phyloP scores from a whole-genome alignment of 2,888 invertebrate species.

The Xanthorhoe spadicearia region DNA sequence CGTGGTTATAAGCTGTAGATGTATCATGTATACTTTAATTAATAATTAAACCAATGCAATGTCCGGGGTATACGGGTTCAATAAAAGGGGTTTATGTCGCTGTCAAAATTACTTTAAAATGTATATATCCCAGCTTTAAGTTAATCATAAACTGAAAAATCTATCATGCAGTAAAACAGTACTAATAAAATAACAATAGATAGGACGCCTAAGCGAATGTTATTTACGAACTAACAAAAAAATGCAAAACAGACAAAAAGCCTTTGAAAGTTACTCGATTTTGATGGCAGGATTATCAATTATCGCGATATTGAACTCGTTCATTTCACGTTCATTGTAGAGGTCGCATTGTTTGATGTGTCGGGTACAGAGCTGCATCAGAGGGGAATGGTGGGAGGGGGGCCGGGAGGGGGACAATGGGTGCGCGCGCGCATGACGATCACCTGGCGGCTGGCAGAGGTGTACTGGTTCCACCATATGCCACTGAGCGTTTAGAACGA shows the following conservation, averaged over 20 bases:
- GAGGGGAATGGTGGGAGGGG: constrained; percentile 47
- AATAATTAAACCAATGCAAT: constrained; percentile 3
- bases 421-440: constrained; percentile 83
- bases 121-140: too few relatives aligned
- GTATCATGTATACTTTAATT: constrained; percentile 19
- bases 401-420: constrained; percentile 66
- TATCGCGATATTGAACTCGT: constrained; percentile 21
- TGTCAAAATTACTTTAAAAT: too few relatives aligned
- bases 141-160: too few relatives aligned
- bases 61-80: neutral
- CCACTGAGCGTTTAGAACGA: constrained; percentile 48
- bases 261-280: neutral
- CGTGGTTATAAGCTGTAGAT: neutral
- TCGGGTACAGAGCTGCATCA: constrained; percentile 58
- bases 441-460: constrained; percentile 82
- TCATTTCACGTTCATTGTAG: constrained; percentile 45
- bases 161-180: too few relatives aligned
- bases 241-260: neutral
- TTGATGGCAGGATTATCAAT: constrained; percentile 11
- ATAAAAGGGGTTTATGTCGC: too few relatives aligned
- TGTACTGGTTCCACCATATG: constrained; percentile 82
- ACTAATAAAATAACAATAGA: too few relatives aligned
- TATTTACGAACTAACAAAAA: neutral
- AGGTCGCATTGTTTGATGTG: constrained; percentile 66
- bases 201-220: too few relatives aligned